phyloP scores from a whole-genome alignment of 2,888 invertebrate genomes.

The Brachyptera putata region DNA sequence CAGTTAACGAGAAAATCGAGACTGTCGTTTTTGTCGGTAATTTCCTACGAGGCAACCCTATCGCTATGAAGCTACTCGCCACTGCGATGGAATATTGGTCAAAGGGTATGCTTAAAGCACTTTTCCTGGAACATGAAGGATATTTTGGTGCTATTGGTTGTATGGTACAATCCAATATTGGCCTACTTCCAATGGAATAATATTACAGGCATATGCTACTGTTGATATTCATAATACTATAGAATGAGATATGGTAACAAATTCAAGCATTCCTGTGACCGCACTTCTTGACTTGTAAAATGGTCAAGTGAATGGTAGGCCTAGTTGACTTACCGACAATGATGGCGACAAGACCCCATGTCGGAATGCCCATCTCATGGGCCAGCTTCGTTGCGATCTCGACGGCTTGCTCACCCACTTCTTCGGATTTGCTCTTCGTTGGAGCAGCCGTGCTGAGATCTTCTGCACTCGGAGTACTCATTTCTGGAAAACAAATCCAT shows the following conservation, averaged over 20 bases:
- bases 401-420: slow-evolving; percentile 49
- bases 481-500: neutral
- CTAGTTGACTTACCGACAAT: slow-evolving; percentile 64
- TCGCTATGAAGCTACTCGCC: slow-evolving; percentile 93
- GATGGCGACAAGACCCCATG: slow-evolving; percentile 81
- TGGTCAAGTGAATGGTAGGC: too few relatives aligned
- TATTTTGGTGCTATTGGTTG: slow-evolving; percentile 95
- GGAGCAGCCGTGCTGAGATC: slow-evolving; percentile 31
- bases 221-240: too few relatives aligned
- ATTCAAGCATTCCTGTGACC: too few relatives aligned
- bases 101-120: slow-evolving; percentile 87
- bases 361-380: slow-evolving; percentile 70
- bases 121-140: slow-evolving; percentile 94
- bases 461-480: slow-evolving; percentile 11
- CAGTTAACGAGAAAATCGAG: slow-evolving; percentile 83
- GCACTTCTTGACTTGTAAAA: too few relatives aligned
- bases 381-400: slow-evolving; percentile 60
- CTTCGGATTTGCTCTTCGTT: slow-evolving; percentile 41
- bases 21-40: slow-evolving; percentile 86
- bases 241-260: too few relatives aligned
- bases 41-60: slow-evolving; percentile 91
- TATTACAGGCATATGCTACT: too few relatives aligned
- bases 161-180: slow-evolving; percentile 77
- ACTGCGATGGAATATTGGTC: slow-evolving; percentile 99
- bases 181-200: too few relatives aligned